A percentile compares a stretch with the other conserved stretches of the same genome.
Evolutionary conservation across 2,797 vertebrate genomes (phyloP).

Genomic region (Dallia pectoralis): DNA sequence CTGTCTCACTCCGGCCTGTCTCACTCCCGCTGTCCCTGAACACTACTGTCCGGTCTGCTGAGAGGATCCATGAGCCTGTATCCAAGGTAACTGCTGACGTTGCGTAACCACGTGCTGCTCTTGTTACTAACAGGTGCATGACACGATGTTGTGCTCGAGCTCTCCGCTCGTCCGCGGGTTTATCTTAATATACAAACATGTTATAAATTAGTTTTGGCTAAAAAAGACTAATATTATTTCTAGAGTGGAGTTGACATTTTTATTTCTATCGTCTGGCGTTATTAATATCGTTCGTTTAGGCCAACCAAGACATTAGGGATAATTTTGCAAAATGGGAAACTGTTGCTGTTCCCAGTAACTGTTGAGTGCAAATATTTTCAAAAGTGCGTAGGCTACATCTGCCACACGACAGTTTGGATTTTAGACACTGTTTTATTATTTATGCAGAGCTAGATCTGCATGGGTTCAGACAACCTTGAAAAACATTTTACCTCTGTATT

Average conservation of each 20-base stretch:
- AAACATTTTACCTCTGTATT: slow-evolving; percentile 65
- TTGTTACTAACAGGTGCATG: not conserved
- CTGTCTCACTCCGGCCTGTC: slow-evolving; percentile 30
- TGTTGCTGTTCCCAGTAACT: slow-evolving; percentile 24
- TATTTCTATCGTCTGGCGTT: not conserved
- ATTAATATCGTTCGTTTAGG: not conserved
- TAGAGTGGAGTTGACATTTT: too few relatives aligned
- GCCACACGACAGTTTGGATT: slow-evolving; percentile 74
- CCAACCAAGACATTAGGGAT: slow-evolving; percentile 3
- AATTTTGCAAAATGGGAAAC: slow-evolving; percentile 26
- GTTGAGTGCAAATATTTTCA: slow-evolving; percentile 56
- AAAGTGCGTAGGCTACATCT: slow-evolving; percentile 52
- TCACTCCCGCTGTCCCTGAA: slow-evolving; percentile 37
- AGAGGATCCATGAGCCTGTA: not conserved
- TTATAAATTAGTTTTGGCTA: too few relatives aligned
- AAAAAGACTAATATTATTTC: too few relatives aligned
- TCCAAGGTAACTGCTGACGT: slow-evolving; percentile 1
- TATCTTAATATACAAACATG: not conserved
- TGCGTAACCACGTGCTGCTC: not conserved
- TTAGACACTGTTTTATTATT: slow-evolving; percentile 75
- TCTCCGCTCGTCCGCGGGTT: not conserved
- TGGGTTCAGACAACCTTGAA: slow-evolving; percentile 44
- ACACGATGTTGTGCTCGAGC: not conserved
- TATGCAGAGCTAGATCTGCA: slow-evolving; percentile 59
- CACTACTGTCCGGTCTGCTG: slow-evolving; percentile 43